Base-by-base conservation (phyloP, 2,113 vertebrate species). In the Hassar affinis region DNA sequence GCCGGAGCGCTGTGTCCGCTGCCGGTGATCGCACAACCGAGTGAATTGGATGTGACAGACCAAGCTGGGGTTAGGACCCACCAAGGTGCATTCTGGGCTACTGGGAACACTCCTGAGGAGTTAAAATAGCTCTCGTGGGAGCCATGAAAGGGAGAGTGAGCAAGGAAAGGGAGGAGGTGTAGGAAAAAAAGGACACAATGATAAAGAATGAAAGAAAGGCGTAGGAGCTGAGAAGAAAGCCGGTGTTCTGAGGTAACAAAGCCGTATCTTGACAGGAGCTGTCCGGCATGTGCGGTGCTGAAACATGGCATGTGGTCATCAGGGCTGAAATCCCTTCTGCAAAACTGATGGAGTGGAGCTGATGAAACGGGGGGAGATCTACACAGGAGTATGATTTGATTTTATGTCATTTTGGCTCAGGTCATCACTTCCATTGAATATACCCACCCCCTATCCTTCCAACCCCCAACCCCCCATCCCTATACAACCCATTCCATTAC, bases 181-280 rank as follows among this genome's bases (percentile, higher is more conserved):
- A 47, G 30, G 33, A 66, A 27, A 84, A 42, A 61, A 18, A 51
- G 71, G 56, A 25, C 15, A 77, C 22, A 75, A 42, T 42, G 6
- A 42, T 59, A 69, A 59, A 54, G 45, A 45, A 78, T 52, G 68
- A 69, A 59, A 54, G 45, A 45, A 78, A 61, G 52, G 75, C 35
- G 51, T 59, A 74, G 61, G 78, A 78, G 78, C 75, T 59, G 59
- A 71, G 78, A 56, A 66, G 62, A 77, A 33, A 14, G 45, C 71
- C 45, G 84, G 33, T 75, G 75, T 71, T 56, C 74, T 1, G 64
- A 82, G 87, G 81, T 83, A 84, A 83, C 84, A 68, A 25, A 42
- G 68, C 80, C 78, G 66, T 85, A 83, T 86, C 88, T 85, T 72
- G 88, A 90, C 86, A 85, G 86, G 78, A 90, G 84, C 86, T 89